Evolutionary conservation across 1,140 invertebrate species (phyloP), one percentile per base, ranked within the genome.

Genomic region (Lasioglossum albipes): DNA sequence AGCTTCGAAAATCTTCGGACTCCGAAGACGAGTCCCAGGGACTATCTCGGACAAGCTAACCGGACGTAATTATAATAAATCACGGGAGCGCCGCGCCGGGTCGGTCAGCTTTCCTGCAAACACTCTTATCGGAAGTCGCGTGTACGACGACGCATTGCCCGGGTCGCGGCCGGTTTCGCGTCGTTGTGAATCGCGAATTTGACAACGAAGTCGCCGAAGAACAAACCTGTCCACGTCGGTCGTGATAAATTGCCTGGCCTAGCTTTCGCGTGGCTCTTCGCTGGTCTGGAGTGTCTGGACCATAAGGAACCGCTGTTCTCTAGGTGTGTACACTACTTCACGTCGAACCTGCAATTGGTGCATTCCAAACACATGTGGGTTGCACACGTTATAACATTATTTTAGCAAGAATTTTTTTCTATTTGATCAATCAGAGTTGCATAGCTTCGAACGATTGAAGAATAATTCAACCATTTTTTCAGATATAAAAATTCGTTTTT

Each of bases 1-100:
- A 9, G 68, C 18, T 20, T 74, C 13, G 27, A 57, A 74, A 79
- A 79, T 22, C 22, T 74, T 49, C 49, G 7, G 45, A 12, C 45
- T 10, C 45, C 45, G 45, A 12, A 49, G 45, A 12, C 2, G 45
- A 49, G 45, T 49, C 45, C n/a, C 13, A 9, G 5, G 18, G 5
- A n/a, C 57, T 59, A 59, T 59, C 57, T n/a, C 57, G 57, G 18
- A 64, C 62, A 31, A 13, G 16, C 27, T 1, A 9, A 10, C 52
- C 27, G 20, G 20, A 27, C 22, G 57, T 74, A 66, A 79, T 79
- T 62, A 27, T 75, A 79, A 79, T 79, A 73, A 79, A 79, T 79
- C 70, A 79, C 16, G 18, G 18, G 49, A 12, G 16, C 20, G 13
- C n/a, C n/a, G 16, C 20, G 13, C n/a, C n/a, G 61, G 42, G 70